These are phyloP conservation scores for Polyommatus iphigenia DNA, from an alignment of 2,888 invertebrate genomes.

Conservation along the genomic window DNA sequence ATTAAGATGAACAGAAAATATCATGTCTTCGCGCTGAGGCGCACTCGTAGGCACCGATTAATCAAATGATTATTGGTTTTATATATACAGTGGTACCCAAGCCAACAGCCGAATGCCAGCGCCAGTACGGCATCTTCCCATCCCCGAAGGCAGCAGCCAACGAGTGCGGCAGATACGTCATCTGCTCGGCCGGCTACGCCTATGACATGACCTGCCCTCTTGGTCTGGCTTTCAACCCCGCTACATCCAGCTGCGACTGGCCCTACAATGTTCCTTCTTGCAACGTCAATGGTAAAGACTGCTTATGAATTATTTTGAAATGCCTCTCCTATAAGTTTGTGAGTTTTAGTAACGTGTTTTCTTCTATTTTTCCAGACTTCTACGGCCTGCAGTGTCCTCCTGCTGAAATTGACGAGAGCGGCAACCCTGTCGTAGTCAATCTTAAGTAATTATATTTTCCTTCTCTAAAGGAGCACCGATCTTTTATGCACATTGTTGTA, in stretches of 20 bases:
- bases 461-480: neutral
- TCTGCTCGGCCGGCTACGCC: conserved; percentile 85
- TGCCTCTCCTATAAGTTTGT: neutral
- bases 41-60: neutral
- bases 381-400: conserved; percentile 59
- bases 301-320: neutral
- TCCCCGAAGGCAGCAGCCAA: conserved; percentile 46
- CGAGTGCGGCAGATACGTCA: conserved; percentile 87
- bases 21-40: too few species aligned
- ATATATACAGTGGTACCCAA: conserved; percentile 80
- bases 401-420: conserved; percentile 48
- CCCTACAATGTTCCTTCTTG: conserved; percentile 88
- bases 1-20: too few species aligned
- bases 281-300: conserved; percentile 71
- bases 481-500: neutral
- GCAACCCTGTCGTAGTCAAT: conserved; percentile 48
- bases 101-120: conserved; percentile 86
- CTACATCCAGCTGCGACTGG: conserved; percentile 88
- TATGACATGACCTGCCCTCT: conserved; percentile 84
- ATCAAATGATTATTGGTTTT: neutral
- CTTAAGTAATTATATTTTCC: conserved; percentile 50
- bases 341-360: neutral
- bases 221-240: conserved; percentile 87
- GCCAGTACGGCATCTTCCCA: conserved; percentile 88
- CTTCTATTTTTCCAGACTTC: conserved; percentile 49